Evolutionary conservation across 2,888 invertebrate genomes (phyloP).

Genomic region (Fabriciana adippe): DNA sequence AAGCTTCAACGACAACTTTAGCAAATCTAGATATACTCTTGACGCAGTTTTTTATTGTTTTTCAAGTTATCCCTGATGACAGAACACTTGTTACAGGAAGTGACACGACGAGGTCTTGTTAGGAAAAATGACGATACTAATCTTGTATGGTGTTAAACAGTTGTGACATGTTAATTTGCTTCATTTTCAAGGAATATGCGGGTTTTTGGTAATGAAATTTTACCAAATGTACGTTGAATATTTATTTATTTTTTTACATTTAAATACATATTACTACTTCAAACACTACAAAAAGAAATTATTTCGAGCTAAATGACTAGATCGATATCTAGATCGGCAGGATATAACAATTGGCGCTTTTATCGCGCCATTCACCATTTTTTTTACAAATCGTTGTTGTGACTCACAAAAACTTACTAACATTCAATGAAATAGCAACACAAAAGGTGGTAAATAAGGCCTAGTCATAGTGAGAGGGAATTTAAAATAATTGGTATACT

Average conservation of each 20-base stretch:
- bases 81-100: slow-evolving; percentile 47
- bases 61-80: slow-evolving; percentile 48
- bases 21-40: slow-evolving; percentile 54
- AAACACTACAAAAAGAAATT: not conserved
- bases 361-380: slow-evolving; percentile 22
- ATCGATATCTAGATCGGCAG: slow-evolving; percentile 8
- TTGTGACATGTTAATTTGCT: slow-evolving; percentile 25
- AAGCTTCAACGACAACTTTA: slow-evolving; percentile 34
- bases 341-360: slow-evolving; percentile 5
- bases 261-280: no score
- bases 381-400: slow-evolving; percentile 4
- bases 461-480: not conserved
- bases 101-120: slow-evolving; percentile 44
- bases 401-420: slow-evolving; percentile 7
- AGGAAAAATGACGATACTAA: slow-evolving; percentile 31
- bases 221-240: no score
- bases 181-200: slow-evolving; percentile 29
- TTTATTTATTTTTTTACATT: no score
- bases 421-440: slow-evolving; percentile 6
- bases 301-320: slow-evolving; percentile 4
- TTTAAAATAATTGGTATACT: not conserved
- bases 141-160: slow-evolving; percentile 31
- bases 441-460: not conserved
- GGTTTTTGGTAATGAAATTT: slow-evolving; percentile 7
- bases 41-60: slow-evolving; percentile 58